Evolutionary conservation across 2,797 vertebrate genomes (phyloP).

Genomic region (Austrolebias charrua): DNA sequence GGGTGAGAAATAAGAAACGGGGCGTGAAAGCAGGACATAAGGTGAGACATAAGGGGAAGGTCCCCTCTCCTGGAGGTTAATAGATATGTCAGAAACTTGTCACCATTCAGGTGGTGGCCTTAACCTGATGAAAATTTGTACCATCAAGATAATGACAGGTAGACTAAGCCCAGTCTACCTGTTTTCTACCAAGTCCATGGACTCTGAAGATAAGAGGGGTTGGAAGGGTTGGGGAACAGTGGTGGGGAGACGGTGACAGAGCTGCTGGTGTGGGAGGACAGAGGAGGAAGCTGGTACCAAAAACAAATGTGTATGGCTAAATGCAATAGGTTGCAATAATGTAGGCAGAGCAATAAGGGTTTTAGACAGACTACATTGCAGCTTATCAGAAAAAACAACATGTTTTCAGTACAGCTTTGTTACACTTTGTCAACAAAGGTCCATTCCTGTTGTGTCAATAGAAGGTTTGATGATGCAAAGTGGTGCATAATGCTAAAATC

Average conservation of each 20-base stretch:
- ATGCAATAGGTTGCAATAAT: too few relatives aligned
- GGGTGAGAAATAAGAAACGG: slow-evolving; percentile 33
- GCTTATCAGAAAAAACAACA: too few relatives aligned
- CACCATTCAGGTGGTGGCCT: slow-evolving; percentile 55
- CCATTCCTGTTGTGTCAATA: too few relatives aligned
- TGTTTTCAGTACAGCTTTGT: too few relatives aligned
- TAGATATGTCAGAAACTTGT: slow-evolving; percentile 68
- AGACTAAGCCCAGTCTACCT: slow-evolving; percentile 30
- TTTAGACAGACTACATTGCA: too few relatives aligned
- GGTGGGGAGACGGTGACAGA: slow-evolving; percentile 9
- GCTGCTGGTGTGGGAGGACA: slow-evolving; percentile 13
- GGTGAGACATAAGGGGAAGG: slow-evolving; percentile 37
- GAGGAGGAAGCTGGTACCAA: slow-evolving; percentile 9
- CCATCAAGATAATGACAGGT: slow-evolving; percentile 62
- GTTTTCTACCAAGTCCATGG: slow-evolving; percentile 31
- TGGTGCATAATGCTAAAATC: too few relatives aligned
- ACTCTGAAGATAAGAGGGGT: slow-evolving; percentile 41
- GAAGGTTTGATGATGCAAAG: too few relatives aligned
- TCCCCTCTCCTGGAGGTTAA: slow-evolving; percentile 70
- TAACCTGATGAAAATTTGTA: slow-evolving; percentile 41
- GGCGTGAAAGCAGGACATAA: slow-evolving; percentile 14
- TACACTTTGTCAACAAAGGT: too few relatives aligned
- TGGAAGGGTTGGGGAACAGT: slow-evolving; percentile 16
- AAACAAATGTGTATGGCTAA: slow-evolving; percentile 10
- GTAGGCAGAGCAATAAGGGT: too few relatives aligned